Percentiles rank a stretch among this genome's conserved stretches.
Conservation (phyloP, 2,888 invertebrate species). For the Eudemis profundana region DNA sequence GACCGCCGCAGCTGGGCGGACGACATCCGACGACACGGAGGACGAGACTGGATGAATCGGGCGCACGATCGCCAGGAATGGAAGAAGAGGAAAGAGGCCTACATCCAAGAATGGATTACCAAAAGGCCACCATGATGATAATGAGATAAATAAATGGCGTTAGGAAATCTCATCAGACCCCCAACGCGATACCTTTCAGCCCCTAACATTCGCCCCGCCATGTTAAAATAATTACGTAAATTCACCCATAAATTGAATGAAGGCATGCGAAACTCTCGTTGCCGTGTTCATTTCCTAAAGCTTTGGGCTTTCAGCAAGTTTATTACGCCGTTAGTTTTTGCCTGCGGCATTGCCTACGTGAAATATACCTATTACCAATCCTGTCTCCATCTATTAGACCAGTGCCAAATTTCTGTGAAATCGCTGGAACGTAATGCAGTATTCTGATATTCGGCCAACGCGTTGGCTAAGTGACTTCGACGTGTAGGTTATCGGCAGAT, state of each 20-base stretch:
- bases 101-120: no score
- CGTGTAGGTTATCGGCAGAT: background rate
- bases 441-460: background rate
- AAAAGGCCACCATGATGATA: no score
- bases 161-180: constrained; percentile 23
- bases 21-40: no score
- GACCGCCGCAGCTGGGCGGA: no score
- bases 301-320: constrained; percentile 27
- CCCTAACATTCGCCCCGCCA: constrained; percentile 13
- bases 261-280: constrained; percentile 37
- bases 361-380: constrained; percentile 5
- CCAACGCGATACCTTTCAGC: constrained; percentile 16
- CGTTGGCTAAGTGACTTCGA: background rate
- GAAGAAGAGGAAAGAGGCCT: no score
- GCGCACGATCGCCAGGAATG: no score
- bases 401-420: background rate
- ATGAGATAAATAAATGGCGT: constrained; percentile 3
- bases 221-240: constrained; percentile 40
- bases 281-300: constrained; percentile 30
- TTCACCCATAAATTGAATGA: constrained; percentile 36
- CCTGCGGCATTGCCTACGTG: constrained; percentile 13
- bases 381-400: background rate
- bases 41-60: no score
- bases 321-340: constrained; percentile 20
- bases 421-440: background rate